Conservation (phyloP, 2,888 invertebrate species). For the Orthosia cruda region DNA sequence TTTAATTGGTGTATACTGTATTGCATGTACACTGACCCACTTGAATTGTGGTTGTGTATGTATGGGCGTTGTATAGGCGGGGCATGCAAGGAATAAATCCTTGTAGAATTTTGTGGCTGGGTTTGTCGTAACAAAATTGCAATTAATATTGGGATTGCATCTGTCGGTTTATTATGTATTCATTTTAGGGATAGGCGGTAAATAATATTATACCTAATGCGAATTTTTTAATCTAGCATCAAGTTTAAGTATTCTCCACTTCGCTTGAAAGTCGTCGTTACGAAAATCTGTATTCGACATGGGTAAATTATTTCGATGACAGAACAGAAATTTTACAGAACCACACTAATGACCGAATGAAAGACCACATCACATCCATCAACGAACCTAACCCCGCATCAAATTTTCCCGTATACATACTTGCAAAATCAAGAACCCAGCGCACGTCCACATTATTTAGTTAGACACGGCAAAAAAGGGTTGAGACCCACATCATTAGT, state of each 20-base stretch:
- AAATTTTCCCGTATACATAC: constrained; percentile 67
- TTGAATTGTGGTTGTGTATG: constrained; percentile 52
- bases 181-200: constrained; percentile 1
- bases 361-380: constrained; percentile 22
- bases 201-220: not conserved
- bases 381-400: constrained; percentile 21
- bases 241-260: not conserved
- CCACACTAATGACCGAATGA: constrained; percentile 27
- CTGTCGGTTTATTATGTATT: constrained; percentile 13
- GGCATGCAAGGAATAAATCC: constrained; percentile 36
- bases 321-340: not conserved
- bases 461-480: constrained; percentile 87
- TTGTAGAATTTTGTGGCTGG: constrained; percentile 29
- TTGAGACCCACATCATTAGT: constrained; percentile 85
- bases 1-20: constrained; percentile 67
- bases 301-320: not conserved
- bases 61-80: constrained; percentile 53
- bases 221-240: not conserved
- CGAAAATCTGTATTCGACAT: not conserved
- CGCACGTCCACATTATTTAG: constrained; percentile 86
- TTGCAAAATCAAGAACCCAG: constrained; percentile 76
- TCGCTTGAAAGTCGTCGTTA: not conserved
- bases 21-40: constrained; percentile 51
- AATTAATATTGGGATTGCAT: constrained; percentile 28
- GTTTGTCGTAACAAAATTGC: constrained; percentile 19